phyloP scores from a whole-genome alignment of 2,888 invertebrate species.

The Pelosia muscerda region DNA sequence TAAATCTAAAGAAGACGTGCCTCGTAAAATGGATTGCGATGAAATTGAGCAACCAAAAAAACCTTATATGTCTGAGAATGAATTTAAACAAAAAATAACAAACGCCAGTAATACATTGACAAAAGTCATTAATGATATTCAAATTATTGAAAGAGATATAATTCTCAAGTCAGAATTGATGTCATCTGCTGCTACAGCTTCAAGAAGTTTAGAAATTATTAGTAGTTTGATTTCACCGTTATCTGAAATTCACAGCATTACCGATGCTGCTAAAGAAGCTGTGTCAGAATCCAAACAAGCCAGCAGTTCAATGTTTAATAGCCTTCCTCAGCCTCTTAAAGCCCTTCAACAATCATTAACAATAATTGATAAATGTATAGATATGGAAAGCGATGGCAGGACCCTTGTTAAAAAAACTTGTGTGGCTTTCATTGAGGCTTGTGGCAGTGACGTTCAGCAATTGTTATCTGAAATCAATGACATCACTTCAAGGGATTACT shows the following conservation, averaged over 20 bases:
- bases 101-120: conserved; percentile 67
- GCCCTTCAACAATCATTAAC: conserved; percentile 89
- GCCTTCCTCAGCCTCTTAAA: conserved; percentile 87
- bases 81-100: conserved; percentile 63
- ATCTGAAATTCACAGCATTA: conserved; percentile 88
- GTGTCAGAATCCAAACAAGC: conserved; percentile 69
- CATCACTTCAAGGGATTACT: conserved; percentile 80
- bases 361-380: conserved; percentile 90
- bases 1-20: conserved; percentile 69
- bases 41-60: conserved; percentile 40
- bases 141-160: conserved; percentile 89
- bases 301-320: conserved; percentile 85
- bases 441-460: conserved; percentile 85
- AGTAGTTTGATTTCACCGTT: conserved; percentile 88
- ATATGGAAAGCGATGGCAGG: conserved; percentile 89
- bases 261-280: conserved; percentile 83
- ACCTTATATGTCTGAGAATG: conserved; percentile 55
- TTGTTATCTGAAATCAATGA: conserved; percentile 78
- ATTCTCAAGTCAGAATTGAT: conserved; percentile 88
- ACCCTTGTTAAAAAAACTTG: conserved; percentile 90
- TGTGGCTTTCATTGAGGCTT: conserved; percentile 88
- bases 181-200: conserved; percentile 89
- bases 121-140: conserved; percentile 86
- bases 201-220: conserved; percentile 89
- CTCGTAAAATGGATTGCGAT: conserved; percentile 42